Evolutionary conservation across 2,797 vertebrate species (phyloP).

Genomic region (Dermochelys coriacea): DNA sequence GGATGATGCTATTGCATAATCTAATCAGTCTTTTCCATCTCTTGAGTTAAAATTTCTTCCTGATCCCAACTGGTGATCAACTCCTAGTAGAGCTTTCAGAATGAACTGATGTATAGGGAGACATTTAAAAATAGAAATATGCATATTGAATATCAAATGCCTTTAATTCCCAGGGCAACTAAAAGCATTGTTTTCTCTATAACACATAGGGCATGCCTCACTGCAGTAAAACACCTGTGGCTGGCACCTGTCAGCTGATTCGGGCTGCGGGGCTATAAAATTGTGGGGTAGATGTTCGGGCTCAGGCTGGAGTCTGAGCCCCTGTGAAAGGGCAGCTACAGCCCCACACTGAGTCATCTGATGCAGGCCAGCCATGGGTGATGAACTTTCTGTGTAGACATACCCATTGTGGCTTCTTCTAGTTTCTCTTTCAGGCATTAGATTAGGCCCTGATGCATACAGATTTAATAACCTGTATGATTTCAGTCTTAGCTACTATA

Average conservation of each 20-base stretch:
- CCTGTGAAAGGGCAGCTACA: background rate
- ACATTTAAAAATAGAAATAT: background rate
- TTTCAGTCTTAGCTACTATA: background rate
- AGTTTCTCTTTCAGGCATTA: background rate
- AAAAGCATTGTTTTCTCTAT: background rate
- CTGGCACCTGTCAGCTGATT: background rate
- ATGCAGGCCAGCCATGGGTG: background rate
- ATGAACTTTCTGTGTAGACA: background rate
- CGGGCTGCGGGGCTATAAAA: background rate
- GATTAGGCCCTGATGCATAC: background rate
- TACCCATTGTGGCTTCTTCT: background rate
- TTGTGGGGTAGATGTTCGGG: background rate
- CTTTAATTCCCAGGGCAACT: background rate
- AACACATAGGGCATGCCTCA: background rate
- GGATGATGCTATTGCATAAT: background rate
- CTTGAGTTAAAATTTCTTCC: background rate
- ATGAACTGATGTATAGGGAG: rapidly evolving
- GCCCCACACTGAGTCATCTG: too few relatives aligned
- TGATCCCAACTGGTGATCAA: background rate
- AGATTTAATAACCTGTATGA: background rate
- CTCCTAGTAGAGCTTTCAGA: background rate
- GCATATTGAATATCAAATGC: background rate
- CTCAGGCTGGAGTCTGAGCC: background rate
- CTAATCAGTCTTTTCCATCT: background rate
- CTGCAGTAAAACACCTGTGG: background rate